A percentile compares a stretch with the other conserved stretches of the same genome.
phyloP scores from a whole-genome alignment of 1,140 invertebrate genomes.

The Acromyrmex echinatior region DNA sequence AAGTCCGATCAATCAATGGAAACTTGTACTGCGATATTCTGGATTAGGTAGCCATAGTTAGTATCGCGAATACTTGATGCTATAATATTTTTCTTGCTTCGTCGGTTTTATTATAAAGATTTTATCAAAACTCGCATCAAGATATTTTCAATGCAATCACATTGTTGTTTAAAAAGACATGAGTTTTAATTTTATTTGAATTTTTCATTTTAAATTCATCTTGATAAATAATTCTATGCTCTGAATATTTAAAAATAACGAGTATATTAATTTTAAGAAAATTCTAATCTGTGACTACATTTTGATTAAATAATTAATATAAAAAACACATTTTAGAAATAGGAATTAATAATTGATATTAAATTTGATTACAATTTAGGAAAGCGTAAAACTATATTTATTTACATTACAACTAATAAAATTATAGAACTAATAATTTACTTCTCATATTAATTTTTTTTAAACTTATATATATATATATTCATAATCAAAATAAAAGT shows the following conservation, averaged over 20 bases:
- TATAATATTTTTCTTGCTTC: too few species aligned
- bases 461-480: background rate
- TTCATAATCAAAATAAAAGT: too few species aligned
- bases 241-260: background rate
- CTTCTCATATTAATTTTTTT: background rate
- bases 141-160: background rate
- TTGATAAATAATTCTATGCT: background rate
- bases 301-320: background rate
- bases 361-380: background rate
- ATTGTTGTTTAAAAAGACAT: background rate
- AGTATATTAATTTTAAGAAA: background rate
- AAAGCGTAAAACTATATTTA: background rate
- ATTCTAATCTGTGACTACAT: too few species aligned
- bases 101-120: too few species aligned
- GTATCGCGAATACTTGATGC: background rate
- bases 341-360: background rate
- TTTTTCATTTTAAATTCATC: background rate
- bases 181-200: background rate
- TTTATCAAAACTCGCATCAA: background rate
- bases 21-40: slow-evolving; percentile 22
- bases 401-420: too few species aligned
- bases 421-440: background rate
- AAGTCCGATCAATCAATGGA: slow-evolving; percentile 39
- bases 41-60: slow-evolving; percentile 4
- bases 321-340: background rate